These are phyloP conservation scores for Iphiclides podalirius DNA, from an alignment of 2,888 invertebrate genomes.

Conservation along the genomic window DNA sequence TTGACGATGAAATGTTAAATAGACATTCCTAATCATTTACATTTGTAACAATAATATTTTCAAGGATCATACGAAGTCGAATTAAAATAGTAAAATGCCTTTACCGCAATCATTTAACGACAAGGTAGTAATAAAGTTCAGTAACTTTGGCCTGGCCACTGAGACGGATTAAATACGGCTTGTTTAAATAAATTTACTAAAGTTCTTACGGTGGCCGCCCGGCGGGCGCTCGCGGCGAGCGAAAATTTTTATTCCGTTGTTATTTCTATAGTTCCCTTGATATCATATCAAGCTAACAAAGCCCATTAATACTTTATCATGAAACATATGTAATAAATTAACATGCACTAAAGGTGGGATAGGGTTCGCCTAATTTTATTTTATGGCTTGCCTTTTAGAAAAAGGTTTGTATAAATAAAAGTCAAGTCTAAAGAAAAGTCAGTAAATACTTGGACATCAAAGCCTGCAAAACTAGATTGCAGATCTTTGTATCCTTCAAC, in stretches of 20 bases:
- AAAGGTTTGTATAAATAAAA: too few species aligned
- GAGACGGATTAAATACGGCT: conserved; percentile 16
- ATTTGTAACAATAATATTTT: too few species aligned
- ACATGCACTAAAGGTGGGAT: conserved; percentile 46
- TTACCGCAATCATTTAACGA: too few species aligned
- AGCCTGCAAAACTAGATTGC: too few species aligned
- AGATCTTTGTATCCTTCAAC: too few species aligned
- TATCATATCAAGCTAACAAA: conserved; percentile 42
- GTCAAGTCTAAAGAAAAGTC: too few species aligned
- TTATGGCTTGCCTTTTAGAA: too few species aligned
- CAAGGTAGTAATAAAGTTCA: neutral
- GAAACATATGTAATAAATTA: conserved; percentile 57
- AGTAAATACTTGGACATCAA: too few species aligned
- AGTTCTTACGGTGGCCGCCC: conserved; percentile 42
- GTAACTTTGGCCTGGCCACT: neutral
- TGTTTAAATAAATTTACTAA: conserved; percentile 29
- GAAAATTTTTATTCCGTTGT: conserved; percentile 39
- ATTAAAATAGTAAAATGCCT: too few species aligned
- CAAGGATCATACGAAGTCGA: too few species aligned
- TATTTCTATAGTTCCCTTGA: conserved; percentile 43
- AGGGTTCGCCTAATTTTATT: conserved; percentile 34
- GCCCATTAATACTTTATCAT: conserved; percentile 46
- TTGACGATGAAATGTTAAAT: too few species aligned
- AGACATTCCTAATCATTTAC: too few species aligned
- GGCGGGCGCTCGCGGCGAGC: conserved; percentile 47